Conservation (phyloP, 23 tunicate species). For the Trididemnum clinides region DNA sequence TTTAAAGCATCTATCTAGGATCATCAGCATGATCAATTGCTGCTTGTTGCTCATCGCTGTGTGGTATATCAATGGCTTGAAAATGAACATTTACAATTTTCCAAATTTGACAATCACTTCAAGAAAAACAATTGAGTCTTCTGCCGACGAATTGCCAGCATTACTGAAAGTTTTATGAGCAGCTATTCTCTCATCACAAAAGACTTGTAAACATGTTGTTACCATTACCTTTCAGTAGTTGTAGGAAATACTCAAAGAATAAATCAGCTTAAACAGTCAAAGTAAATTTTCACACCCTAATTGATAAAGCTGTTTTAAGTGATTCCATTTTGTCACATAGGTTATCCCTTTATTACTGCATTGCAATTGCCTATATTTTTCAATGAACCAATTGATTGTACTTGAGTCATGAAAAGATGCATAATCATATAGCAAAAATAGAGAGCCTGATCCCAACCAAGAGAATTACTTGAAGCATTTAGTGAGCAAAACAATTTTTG, state of each 20-base stretch:
- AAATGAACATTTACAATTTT: conserved; percentile 18
- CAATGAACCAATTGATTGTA: too few relatives aligned
- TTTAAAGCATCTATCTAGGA: neutral
- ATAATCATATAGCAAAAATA: neutral
- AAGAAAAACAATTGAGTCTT: neutral
- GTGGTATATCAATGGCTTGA: neutral
- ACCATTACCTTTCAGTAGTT: neutral
- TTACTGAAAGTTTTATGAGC: neutral
- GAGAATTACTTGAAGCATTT: neutral
- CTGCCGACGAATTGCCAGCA: neutral
- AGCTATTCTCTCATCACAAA: conserved; percentile 16
- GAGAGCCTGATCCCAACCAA: neutral
- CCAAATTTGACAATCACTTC: neutral
- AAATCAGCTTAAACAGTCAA: neutral
- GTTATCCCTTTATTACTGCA: neutral
- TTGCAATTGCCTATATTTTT: neutral
- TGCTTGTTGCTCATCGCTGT: neutral
- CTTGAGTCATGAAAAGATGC: too few relatives aligned
- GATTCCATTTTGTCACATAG: neutral
- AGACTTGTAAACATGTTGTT: neutral
- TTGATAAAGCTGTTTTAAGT: neutral
- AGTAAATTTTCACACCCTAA: neutral
- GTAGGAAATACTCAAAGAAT: neutral
- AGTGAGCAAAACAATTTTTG: neutral
- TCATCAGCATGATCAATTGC: neutral